These are phyloP conservation scores for Pristiophorus japonicus DNA, from an alignment of 2,113 vertebrate species.

Conservation along the genomic window DNA sequence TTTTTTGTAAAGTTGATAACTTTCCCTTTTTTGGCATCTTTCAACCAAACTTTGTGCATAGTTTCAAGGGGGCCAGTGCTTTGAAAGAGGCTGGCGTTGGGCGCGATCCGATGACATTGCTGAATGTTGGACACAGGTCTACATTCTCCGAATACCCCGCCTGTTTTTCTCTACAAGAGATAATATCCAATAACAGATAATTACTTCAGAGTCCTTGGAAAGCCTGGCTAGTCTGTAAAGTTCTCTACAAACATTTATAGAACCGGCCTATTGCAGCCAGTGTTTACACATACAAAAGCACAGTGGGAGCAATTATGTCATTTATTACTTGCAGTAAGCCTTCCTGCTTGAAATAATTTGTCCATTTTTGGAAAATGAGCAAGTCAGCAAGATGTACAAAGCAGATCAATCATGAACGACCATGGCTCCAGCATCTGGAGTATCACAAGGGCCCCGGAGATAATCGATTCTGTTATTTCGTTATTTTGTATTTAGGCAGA, in stretches of 20 bases:
- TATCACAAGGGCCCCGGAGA: not conserved
- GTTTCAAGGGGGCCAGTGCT: not conserved
- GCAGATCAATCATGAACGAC: not conserved
- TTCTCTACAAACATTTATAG: slow-evolving; percentile 26
- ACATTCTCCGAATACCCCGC: not conserved
- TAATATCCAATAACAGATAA: slow-evolving; percentile 3
- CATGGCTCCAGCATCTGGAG: not conserved
- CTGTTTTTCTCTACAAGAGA: not conserved
- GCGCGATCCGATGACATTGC: not conserved
- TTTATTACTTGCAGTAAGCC: not conserved
- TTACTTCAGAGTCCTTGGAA: slow-evolving; percentile 17
- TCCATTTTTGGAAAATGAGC: not conserved
- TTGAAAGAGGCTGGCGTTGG: not conserved
- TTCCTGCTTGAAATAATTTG: not conserved
- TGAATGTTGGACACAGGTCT: not conserved
- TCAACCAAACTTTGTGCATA: not conserved
- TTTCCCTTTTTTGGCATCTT: not conserved
- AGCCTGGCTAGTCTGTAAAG: not conserved
- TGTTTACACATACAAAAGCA: not conserved
- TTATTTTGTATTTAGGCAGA: not conserved
- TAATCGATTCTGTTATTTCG: not conserved
- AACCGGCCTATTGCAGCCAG: not conserved
- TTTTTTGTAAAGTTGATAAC: not conserved
- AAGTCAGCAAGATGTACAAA: not conserved
- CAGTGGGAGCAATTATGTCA: not conserved